Percentiles rank a stretch among this genome's conserved stretches.
phyloP scores from a whole-genome alignment of 2,113 vertebrate genomes.

The Dipodomys stephensi region DNA sequence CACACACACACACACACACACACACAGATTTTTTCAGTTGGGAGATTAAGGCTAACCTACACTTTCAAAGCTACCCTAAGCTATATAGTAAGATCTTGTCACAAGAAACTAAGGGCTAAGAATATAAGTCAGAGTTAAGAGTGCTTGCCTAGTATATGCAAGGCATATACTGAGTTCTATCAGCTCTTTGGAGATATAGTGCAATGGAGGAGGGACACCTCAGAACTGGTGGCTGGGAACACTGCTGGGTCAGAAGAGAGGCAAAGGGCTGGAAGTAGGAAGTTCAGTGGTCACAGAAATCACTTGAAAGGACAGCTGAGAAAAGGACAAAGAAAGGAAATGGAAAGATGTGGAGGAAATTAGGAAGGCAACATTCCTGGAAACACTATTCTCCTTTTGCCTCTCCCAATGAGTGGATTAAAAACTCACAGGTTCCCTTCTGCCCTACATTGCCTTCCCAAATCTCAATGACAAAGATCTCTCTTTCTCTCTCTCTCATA shows the following conservation, averaged over 20 bases:
- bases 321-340: not conserved
- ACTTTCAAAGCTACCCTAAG: not conserved
- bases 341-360: not conserved
- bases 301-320: not conserved
- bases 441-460: not conserved
- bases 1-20: no score
- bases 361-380: not conserved
- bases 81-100: not conserved
- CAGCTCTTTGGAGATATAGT: not conserved
- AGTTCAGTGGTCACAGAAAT: not conserved
- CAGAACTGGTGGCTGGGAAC: not conserved
- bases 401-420: not conserved
- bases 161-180: not conserved
- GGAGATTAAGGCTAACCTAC: not conserved
- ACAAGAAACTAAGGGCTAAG: not conserved
- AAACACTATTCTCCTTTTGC: not conserved
- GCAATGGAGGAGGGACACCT: not conserved
- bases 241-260: not conserved
- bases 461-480: slow-evolving; percentile 74
- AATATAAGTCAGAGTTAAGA: not conserved
- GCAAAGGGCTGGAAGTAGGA: not conserved
- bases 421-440: not conserved
- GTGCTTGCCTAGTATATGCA: not conserved
- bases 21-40: not conserved
- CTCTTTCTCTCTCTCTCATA: no score